Evolutionary conservation across 2,888 invertebrate species (phyloP).

Genomic region (Callosobruchus maculatus): DNA sequence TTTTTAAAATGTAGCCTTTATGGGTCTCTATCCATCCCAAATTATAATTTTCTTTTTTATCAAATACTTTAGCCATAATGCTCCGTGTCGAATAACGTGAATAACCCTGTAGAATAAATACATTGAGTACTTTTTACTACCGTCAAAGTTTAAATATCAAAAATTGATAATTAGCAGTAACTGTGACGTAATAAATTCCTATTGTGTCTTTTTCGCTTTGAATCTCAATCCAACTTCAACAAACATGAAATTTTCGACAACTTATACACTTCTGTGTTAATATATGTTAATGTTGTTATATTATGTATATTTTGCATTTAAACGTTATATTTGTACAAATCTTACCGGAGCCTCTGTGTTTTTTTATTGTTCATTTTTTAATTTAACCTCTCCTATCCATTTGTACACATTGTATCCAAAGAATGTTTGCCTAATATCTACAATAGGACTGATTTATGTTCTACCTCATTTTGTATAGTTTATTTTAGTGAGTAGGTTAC

Average conservation of each 20-base stretch:
- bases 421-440: conserved; percentile 31
- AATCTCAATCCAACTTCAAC: too few species aligned
- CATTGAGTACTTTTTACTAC: too few species aligned
- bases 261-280: background rate
- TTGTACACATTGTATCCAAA: conserved; percentile 25
- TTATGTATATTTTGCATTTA: background rate
- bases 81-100: too few species aligned
- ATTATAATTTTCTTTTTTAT: too few species aligned
- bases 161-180: too few species aligned
- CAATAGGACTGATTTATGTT: conserved; percentile 48
- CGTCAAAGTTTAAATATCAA: too few species aligned
- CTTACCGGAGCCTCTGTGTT: background rate
- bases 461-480: conserved; percentile 47
- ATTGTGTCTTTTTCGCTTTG: too few species aligned
- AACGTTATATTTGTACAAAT: conserved; percentile 2
- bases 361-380: background rate
- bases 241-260: background rate
- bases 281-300: background rate
- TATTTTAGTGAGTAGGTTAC: conserved; percentile 43
- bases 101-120: too few species aligned
- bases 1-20: too few species aligned
- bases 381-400: background rate
- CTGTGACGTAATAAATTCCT: too few species aligned
- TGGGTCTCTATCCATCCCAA: too few species aligned
- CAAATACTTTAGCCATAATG: too few species aligned